Evolutionary conservation across 2,113 vertebrate genomes (phyloP).

Genomic region (Onychorhynchus coronatus): DNA sequence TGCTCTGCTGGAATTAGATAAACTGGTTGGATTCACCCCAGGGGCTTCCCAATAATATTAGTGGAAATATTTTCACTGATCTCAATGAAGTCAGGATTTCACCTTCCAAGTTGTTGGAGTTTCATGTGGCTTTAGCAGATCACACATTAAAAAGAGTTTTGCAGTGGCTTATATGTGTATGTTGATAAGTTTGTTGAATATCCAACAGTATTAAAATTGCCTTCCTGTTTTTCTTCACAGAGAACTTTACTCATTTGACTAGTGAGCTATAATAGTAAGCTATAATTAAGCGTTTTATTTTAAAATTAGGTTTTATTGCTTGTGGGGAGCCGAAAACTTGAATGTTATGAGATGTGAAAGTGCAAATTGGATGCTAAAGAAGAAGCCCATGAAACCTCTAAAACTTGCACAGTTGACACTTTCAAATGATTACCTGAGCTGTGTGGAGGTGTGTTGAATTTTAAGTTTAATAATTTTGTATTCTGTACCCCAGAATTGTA

Average conservation of each 20-base stretch:
- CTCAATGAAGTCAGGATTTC: neutral
- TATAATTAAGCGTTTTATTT: neutral
- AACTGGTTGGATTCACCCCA: neutral
- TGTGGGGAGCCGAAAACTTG: no score
- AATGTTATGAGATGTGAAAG: no score
- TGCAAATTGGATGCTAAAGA: no score
- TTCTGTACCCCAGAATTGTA: no score
- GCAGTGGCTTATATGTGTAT: no score
- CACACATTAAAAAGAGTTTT: neutral
- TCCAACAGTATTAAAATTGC: neutral
- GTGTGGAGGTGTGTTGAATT: no score
- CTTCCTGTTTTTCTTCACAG: neutral
- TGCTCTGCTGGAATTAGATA: neutral
- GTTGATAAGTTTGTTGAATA: neutral
- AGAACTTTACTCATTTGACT: neutral
- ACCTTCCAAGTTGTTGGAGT: neutral
- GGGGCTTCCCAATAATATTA: neutral
- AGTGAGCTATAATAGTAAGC: neutral
- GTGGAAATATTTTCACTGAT: neutral
- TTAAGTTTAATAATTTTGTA: no score
- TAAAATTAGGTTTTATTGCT: neutral
- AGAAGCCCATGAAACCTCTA: no score
- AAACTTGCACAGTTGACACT: no score
- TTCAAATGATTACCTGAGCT: no score
- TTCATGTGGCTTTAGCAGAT: neutral